These are phyloP conservation scores for Platysteira castanea DNA, from an alignment of 2,113 vertebrate species.

Conservation along the genomic window DNA sequence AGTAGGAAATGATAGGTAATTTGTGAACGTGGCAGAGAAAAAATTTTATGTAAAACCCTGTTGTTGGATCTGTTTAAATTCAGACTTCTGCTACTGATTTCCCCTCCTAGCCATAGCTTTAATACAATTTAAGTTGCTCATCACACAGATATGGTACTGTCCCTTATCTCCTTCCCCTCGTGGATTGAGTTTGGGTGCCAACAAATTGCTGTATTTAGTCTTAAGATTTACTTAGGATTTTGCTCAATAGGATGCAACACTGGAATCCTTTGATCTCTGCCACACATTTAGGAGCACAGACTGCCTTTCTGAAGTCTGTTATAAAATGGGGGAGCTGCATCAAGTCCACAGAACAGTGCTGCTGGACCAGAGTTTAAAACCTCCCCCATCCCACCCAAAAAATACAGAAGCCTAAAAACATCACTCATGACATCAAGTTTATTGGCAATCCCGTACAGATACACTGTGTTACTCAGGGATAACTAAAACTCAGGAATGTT, in stretches of 20 bases:
- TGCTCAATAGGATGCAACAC: not conserved
- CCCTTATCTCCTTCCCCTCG: accelerated
- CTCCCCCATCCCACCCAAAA: accelerated
- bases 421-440: not conserved
- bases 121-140: not conserved
- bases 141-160: not conserved
- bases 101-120: not conserved
- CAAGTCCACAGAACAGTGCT: not conserved
- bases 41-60: not conserved
- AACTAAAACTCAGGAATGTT: not conserved
- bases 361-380: not conserved
- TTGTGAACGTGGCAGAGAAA: not conserved
- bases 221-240: not conserved
- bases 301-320: not conserved
- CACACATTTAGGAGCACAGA: not conserved
- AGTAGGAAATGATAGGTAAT: not conserved
- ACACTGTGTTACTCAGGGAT: not conserved
- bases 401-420: not conserved
- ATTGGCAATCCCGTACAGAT: not conserved
- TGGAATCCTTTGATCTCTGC: not conserved
- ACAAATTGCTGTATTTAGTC: not conserved
- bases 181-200: not conserved
- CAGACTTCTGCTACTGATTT: not conserved
- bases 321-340: not conserved
- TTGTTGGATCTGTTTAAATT: not conserved